Base-by-base conservation (phyloP, 2,113 vertebrate species). In the Charadrius vociferus region DNA sequence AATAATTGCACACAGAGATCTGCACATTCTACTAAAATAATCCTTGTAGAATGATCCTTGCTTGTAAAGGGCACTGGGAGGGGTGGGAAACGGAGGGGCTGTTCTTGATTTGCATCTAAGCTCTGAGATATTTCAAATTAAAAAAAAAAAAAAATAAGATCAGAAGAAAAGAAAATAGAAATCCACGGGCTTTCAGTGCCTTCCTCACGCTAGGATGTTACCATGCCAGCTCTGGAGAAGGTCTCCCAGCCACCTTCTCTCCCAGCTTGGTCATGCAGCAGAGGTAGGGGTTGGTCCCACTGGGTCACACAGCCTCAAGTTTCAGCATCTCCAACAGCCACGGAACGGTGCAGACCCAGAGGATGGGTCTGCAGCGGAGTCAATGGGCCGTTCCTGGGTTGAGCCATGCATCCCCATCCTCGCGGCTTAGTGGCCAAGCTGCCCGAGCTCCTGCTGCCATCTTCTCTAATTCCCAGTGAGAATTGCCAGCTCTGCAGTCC, bases 351-450 rank as follows among this genome's bases (percentile, higher is more conserved):
- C 15, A 26, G 37, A 47, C 45, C 55, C 13, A 1, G 3, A 21
- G 43, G 29, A 70, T 0, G 3, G 66, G 29, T 49, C 18, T 4
- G 5, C 36, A 11, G 13, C 5, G 49, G 78, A 22, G 37, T 29
- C 7, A 6, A n/a, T 4, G n/a, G 61, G 61, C 10, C 10, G 3
- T 15, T 49, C 36, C 36, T 7, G 10, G 23, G 37, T 12, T 1
- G 6, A 65, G 61, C 39, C 3, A 1, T 18, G 30, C 37, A 39
- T 6, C 58, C n/a, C 58, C 5, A 3, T 24, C 34, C 50, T 34
- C 2, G 2, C 0, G 16, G 47, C 20, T 23, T 26, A 1, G 26
- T 2, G 24, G 18, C 49, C 4, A 5, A 22, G 61, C 18, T 3
- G 24, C 17, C 49, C 3, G 5, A 22, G 61, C 18, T 37, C 41